These are phyloP conservation scores for Arenaria interpres DNA, from an alignment of 2,113 vertebrate genomes.

Conservation along the genomic window DNA sequence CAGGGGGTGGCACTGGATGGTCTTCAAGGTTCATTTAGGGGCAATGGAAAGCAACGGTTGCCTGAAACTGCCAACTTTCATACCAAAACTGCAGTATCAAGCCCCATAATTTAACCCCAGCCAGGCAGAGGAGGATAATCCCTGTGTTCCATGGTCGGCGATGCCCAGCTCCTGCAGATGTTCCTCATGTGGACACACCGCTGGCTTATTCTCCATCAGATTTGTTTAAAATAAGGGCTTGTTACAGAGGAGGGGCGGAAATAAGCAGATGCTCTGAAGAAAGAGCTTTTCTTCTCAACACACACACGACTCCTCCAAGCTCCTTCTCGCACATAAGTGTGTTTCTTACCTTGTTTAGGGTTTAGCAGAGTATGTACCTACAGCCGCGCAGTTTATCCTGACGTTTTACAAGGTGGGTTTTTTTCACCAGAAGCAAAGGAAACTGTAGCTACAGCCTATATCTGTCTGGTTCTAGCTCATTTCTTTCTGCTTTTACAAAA, in stretches of 20 bases:
- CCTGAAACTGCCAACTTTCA: neutral
- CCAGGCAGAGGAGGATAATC: neutral
- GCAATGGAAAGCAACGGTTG: neutral
- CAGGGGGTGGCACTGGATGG: neutral
- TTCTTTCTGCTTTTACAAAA: neutral
- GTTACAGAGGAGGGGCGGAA: neutral
- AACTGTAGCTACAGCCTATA: neutral
- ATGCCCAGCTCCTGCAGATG: neutral
- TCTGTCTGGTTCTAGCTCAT: neutral
- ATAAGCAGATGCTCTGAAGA: neutral
- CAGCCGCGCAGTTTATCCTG: neutral
- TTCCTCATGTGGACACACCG: fast-evolving
- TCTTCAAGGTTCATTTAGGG: neutral
- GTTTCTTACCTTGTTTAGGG: neutral
- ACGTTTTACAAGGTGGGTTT: neutral
- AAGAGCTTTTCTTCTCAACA: neutral
- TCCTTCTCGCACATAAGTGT: neutral
- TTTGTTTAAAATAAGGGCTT: neutral
- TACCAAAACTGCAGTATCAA: neutral
- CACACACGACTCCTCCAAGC: neutral
- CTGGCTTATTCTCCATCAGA: neutral
- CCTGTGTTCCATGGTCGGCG: fast-evolving
- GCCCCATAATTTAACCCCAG: neutral
- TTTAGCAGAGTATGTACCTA: neutral
- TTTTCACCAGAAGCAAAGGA: neutral